phyloP scores from a whole-genome alignment of 2,888 invertebrate genomes.

The Mesorhabditis belari region DNA sequence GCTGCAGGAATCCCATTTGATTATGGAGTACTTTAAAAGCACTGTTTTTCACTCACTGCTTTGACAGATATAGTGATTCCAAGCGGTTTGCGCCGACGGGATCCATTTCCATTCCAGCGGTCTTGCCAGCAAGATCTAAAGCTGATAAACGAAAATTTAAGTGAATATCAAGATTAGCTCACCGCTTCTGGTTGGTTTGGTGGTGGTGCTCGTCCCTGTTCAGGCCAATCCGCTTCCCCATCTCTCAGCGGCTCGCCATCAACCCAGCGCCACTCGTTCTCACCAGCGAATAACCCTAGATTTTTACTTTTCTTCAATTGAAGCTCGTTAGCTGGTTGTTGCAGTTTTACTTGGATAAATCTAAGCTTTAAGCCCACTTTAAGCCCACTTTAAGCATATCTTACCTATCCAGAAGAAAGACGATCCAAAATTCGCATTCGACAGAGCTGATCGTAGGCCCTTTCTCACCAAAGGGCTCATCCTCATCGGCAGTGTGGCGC shows the following conservation, averaged over 20 bases:
- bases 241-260: conserved; percentile 27
- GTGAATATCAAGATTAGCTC: no score
- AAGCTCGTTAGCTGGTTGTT: not conserved
- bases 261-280: conserved; percentile 33
- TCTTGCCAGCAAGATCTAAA: conserved; percentile 12
- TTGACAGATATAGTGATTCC: conserved; percentile 41
- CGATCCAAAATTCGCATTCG: conserved; percentile 15
- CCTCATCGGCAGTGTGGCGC: conserved; percentile 8
- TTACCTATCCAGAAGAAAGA: conserved; percentile 43
- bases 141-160: not conserved
- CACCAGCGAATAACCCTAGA: conserved; percentile 23
- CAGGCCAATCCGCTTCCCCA: conserved; percentile 23
- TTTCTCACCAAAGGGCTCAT: conserved; percentile 11
- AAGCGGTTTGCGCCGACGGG: conserved; percentile 36
- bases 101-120: conserved; percentile 41
- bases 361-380: not conserved
- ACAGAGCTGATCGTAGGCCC: conserved; percentile 25
- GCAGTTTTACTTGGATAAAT: not conserved
- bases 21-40: no score
- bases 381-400: not conserved
- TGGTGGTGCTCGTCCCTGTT: conserved; percentile 7
- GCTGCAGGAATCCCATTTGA: no score
- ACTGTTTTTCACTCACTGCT: conserved; percentile 28
- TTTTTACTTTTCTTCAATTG: not conserved
- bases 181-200: conserved; percentile 25